A percentile compares a stretch with the other conserved stretches of the same genome.
Evolutionary conservation across 2,113 vertebrate genomes (phyloP).

Genomic region (Actenoides lindsayi): DNA sequence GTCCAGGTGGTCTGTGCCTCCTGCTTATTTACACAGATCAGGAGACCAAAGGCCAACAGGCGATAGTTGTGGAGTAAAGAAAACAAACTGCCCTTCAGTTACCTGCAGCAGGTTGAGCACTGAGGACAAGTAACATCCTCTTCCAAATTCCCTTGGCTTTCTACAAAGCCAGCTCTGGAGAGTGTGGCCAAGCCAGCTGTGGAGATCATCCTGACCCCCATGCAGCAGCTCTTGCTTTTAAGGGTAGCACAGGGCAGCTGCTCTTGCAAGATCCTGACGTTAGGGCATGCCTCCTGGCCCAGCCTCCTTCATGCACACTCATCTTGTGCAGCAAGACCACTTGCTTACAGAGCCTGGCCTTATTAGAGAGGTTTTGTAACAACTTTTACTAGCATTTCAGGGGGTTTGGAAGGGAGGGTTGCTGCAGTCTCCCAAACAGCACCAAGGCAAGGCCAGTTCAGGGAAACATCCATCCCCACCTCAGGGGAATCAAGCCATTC

Average conservation of each 20-base stretch:
- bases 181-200: neutral
- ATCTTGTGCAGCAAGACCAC: conserved; percentile 12
- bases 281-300: neutral
- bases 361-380: neutral
- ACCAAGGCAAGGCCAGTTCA: conserved; percentile 25
- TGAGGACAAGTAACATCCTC: neutral
- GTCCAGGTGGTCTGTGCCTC: neutral
- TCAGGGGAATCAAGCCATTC: conserved; percentile 56
- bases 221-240: neutral
- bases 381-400: conserved; percentile 19
- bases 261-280: neutral
- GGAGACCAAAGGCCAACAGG: neutral
- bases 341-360: conserved; percentile 19
- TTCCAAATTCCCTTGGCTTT: neutral
- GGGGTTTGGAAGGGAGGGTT: neutral
- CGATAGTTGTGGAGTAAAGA: neutral
- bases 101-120: neutral
- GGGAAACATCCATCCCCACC: conserved; percentile 1
- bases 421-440: neutral
- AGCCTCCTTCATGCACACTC: neutral
- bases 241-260: neutral
- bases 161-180: neutral
- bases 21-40: neutral
- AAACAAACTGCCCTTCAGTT: neutral
- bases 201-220: neutral